Evolutionary conservation across 2,888 invertebrate species (phyloP), one percentile per base, ranked within the genome.

Genomic region (Mesorhabditis sp.): DNA sequence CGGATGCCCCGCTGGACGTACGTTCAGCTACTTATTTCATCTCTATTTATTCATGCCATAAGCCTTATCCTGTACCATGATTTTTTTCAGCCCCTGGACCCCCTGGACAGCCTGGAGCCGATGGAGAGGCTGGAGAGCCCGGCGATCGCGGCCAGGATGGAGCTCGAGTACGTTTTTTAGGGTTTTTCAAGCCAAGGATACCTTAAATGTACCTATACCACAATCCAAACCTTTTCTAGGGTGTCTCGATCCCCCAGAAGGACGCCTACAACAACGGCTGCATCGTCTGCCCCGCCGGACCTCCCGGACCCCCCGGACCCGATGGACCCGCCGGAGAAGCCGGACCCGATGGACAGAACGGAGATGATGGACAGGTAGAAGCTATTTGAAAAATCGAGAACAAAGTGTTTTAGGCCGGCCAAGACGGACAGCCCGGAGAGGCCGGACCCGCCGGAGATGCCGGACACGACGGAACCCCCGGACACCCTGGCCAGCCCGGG

Each of bases 1-100:
- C 44, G 72, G 72, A 71, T 77, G 77, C 67, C 77, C 77, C 69
- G 73, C 77, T 68, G 77, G 77, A 70, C 77, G 58, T 50, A n/a
- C 10, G 58, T 50, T 50, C n/a, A 13, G n/a, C 28, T 28, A 28
- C 28, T 28, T 28, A 28, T 28, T 28, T 28, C 28, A 28, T 28
- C 28, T 28, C 28, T 28, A 28, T 28, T 28, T 28, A 28, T 28
- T 28, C 28, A 28, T 28, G 28, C 28, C 28, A 28, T 28, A n/a
- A n/a, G n/a, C n/a, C n/a, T n/a, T n/a, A 28, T 28, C 28, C 28
- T n/a, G 28, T 28, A 28, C 28, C 28, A 28, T n/a, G n/a, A n/a
- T 28, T n/a, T 50, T 50, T 50, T 50, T 50, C 7, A 50, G 58
- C 58, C 58, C 10, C 58, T 50, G 58, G 58, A 50, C 58, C 58